Base-by-base conservation (phyloP, 2,797 vertebrate genomes). In the Chiroxiphia lanceolata region DNA sequence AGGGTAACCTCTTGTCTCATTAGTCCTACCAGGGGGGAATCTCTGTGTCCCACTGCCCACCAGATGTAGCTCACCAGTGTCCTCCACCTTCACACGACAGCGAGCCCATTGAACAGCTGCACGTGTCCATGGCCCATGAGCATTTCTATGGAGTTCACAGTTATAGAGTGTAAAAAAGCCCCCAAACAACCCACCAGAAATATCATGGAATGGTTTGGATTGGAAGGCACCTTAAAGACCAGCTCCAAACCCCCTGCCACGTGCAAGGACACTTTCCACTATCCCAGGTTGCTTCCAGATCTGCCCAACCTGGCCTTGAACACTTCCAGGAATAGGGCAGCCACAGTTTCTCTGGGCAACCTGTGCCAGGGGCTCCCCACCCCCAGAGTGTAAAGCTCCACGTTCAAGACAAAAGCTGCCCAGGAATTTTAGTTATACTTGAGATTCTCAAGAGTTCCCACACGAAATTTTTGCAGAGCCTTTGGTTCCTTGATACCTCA, bases 231-330 rank as follows among this genome's bases (percentile, higher is more conserved):
- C 8, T 11, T 18, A 38, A 57, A 77, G 27, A 6, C 1, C 17
- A 6, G 2, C 42, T 13, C 63, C 47, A 3, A 3, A 3, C 4
- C 1, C 11, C 17, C 13, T 44, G 34, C 18, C 22, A n/a, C 17
- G 13, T 2, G 26, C 33, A 50, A 19, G 33, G 44, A 57, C 44
- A 64, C 0, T 3, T 83, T 1, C 20, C 64, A 18, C 16, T 2
- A 0, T 0, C 7, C 56, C 56, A 77, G 23, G 8, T 0, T 34
- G 9, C 23, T 77, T 38, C 71, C 25, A 63, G 4, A 13, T 8
- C 19, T 0, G 0, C 27, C 25, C 40, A 69, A 0, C 21, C 63
- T 63, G 57, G 5, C 23, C 23, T 63, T 29, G 27, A 6, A 3
- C 33, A 64, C 8, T 70, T 5, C 36, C 50, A 89, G 19, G 27